phyloP scores from a whole-genome alignment of 2,113 vertebrate species.

The Ciconia maguari region DNA sequence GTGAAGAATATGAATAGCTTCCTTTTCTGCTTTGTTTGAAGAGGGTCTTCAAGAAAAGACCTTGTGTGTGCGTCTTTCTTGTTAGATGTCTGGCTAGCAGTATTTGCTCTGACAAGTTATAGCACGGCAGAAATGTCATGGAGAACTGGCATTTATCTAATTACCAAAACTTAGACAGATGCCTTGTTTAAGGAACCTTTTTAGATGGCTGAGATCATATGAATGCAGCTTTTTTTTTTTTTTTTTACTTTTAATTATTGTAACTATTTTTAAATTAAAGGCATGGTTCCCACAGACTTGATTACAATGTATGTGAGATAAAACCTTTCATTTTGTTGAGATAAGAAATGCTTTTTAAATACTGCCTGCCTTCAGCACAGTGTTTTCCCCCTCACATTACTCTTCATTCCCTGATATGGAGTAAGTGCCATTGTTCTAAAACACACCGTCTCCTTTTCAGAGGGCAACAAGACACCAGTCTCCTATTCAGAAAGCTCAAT shows the following conservation, averaged over 20 bases:
- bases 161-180: not conserved
- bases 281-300: not conserved
- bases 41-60: not conserved
- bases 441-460: not conserved
- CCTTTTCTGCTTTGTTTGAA: not conserved
- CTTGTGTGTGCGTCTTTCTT: not conserved
- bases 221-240: not conserved
- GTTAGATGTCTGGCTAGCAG: not conserved
- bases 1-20: not conserved
- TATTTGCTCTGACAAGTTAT: not conserved
- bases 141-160: not conserved
- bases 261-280: not conserved
- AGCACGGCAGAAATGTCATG: not conserved
- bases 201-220: not conserved
- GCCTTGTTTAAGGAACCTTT: not conserved
- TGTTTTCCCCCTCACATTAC: not conserved
- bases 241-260: not conserved
- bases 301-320: not conserved
- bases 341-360: not conserved
- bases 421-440: not conserved
- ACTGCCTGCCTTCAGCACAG: not conserved
- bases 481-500: not conserved
- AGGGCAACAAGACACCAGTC: not conserved
- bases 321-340: not conserved
- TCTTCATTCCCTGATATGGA: not conserved